Conservation (phyloP, 2,888 invertebrate species). For the Microplitis manilae region DNA sequence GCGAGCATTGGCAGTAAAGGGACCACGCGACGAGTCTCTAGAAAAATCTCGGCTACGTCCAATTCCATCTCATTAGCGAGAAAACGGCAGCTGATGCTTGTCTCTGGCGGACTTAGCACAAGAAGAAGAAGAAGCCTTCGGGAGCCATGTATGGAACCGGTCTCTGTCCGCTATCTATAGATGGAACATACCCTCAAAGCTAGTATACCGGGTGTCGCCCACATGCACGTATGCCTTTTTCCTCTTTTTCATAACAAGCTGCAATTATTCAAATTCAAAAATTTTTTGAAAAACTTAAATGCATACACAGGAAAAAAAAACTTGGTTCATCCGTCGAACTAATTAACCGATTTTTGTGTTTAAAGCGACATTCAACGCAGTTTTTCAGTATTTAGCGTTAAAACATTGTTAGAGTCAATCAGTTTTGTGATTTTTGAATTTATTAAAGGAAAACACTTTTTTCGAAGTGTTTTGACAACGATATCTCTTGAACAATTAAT, state of each 20-base stretch:
- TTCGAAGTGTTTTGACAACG: no score
- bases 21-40: slow-evolving; percentile 58
- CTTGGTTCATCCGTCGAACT: no score
- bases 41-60: slow-evolving; percentile 72
- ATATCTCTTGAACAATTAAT: no score
- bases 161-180: slow-evolving; percentile 61
- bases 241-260: background rate
- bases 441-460: no score
- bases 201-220: slow-evolving; percentile 51
- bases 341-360: no score
- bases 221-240: slow-evolving; percentile 23
- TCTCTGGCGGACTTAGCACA: slow-evolving; percentile 67
- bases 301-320: no score
- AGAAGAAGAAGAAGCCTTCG: slow-evolving; percentile 60
- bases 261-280: background rate
- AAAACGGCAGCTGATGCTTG: slow-evolving; percentile 71
- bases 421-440: no score
- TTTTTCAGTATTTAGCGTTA: no score
- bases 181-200: slow-evolving; percentile 45
- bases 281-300: background rate
- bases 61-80: slow-evolving; percentile 72
- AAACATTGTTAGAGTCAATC: no score
- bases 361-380: no score
- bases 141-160: slow-evolving; percentile 72
- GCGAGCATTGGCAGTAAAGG: slow-evolving; percentile 28